Evolutionary conservation across 1,140 invertebrate genomes (phyloP), one percentile per base, ranked within the genome.

Genomic region (Drosophila burlai): DNA sequence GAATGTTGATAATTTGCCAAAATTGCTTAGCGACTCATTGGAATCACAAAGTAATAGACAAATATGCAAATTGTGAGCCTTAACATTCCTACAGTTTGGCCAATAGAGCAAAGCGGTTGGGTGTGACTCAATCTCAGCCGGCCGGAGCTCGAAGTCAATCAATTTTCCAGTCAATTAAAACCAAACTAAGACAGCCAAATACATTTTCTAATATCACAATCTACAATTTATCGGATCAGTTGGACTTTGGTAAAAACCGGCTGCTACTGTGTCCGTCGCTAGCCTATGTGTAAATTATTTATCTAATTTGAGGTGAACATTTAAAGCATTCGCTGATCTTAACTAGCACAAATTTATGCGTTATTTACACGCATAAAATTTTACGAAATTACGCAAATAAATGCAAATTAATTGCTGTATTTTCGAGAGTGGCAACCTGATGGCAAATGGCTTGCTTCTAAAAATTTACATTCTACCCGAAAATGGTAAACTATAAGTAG

Each of bases 101-200:
- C 24, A 50, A 42, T 47, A 42, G 47, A 38, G 29, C 42, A 54
- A 45, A 49, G 24, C 24, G 47, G 4, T 54, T 29, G 68, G 80
- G 61, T 46, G 81, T 47, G 71, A 76, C 60, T 76, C 71, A 64
- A 52, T 50, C 34, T 26, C 36, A 21, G 59, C n/a, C 31, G 34
- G 6, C 24, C 24, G 16, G 7, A 54, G 38, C 69, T 55, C 43
- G 64, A 46, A 75, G 40, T 65, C 50, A 71, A 69, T 80, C 65
- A 83, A 84, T 72, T 80, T 65, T 71, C 58, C 71, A 83, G 80
- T 83, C 76, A 83, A 80, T 83, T 83, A 83, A 69, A 83, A 49
- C 59, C 60, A 57, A 64, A 76, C 59, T 65, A 75, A 75, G 57
- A 65, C 60, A 73, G 61, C 68, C 55, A 73, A 80, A 73, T 36